Conservation (phyloP, 2,797 vertebrate species). For the Poecilia picta region DNA sequence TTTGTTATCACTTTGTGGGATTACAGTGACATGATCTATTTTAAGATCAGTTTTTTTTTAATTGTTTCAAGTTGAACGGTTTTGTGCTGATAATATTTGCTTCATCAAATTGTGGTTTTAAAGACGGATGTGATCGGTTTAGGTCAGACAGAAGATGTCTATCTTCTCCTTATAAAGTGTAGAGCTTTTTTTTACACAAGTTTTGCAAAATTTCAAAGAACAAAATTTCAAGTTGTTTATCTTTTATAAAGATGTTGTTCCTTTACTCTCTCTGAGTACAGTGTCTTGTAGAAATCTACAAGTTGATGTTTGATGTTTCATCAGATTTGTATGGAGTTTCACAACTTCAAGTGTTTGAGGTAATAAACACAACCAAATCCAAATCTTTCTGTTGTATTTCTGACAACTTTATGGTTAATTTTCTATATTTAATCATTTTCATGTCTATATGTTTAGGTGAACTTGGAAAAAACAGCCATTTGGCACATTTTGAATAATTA, state of each 20-base stretch:
- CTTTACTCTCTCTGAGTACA: conserved; percentile 38
- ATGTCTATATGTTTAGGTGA: background rate
- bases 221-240: conserved; percentile 1
- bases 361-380: conserved; percentile 26
- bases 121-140: conserved; percentile 19
- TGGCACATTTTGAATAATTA: background rate
- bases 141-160: background rate
- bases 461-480: background rate
- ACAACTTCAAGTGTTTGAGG: background rate
- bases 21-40: background rate
- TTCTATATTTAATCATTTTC: background rate
- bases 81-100: background rate
- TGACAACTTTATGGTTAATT: background rate
- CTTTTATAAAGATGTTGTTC: conserved; percentile 44
- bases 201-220: background rate
- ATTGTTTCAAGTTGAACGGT: conserved; percentile 9
- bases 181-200: background rate
- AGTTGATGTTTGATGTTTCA: conserved; percentile 51
- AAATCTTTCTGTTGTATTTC: background rate
- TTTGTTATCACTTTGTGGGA: background rate
- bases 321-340: conserved; percentile 15
- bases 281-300: conserved; percentile 46
- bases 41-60: background rate
- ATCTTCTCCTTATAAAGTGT: background rate
- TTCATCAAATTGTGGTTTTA: background rate